Conservation (phyloP, 2,113 vertebrate species). For the Cyprinodon brontotheroides region DNA sequence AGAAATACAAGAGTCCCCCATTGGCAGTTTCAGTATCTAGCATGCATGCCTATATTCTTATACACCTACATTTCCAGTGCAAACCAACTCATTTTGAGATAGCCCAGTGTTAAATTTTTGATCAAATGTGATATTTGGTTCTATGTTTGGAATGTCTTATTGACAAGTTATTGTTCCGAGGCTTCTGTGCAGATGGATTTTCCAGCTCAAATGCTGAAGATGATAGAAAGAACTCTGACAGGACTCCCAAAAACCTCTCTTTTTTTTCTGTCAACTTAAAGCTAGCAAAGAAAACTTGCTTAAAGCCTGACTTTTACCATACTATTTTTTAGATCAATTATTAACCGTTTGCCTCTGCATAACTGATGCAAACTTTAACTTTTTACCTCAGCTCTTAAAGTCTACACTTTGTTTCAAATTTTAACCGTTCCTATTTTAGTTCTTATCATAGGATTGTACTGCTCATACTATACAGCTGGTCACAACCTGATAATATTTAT, state of each 20-base stretch:
- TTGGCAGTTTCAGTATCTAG: neutral
- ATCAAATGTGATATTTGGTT: slow-evolving; percentile 47
- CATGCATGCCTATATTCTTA: neutral
- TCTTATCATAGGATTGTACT: no score
- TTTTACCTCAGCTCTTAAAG: neutral
- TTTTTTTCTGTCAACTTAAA: slow-evolving; percentile 31
- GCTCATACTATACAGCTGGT: no score
- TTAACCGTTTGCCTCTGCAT: neutral
- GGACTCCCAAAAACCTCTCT: neutral
- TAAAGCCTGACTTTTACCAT: neutral
- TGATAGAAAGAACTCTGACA: slow-evolving; percentile 17
- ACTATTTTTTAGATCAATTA: neutral
- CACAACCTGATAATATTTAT: neutral
- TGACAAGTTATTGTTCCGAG: slow-evolving; percentile 44
- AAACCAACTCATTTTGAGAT: slow-evolving; percentile 10
- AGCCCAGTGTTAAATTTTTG: slow-evolving; percentile 24
- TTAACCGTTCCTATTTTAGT: no score
- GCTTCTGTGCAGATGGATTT: slow-evolving; percentile 32
- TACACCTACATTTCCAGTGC: neutral
- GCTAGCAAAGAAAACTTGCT: neutral
- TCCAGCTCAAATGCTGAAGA: slow-evolving; percentile 14
- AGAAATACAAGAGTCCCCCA: slow-evolving; percentile 23
- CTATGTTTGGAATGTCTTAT: slow-evolving; percentile 43
- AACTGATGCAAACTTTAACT: neutral
- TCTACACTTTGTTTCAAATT: neutral